Conservation (phyloP, 2,113 vertebrate genomes). For the Pantherophis guttatus region DNA sequence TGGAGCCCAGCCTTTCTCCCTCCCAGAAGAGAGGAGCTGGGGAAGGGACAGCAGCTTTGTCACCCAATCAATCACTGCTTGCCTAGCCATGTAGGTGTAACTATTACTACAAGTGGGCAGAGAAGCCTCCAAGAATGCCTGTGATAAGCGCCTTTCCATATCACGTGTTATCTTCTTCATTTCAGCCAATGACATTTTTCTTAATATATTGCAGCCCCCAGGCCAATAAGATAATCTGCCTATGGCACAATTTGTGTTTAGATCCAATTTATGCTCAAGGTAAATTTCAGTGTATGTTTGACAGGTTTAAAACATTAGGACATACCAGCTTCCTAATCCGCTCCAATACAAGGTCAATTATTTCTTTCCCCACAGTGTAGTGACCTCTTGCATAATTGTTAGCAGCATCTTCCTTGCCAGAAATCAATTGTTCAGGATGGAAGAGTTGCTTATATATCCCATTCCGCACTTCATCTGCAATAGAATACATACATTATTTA, state of each 20-base stretch:
- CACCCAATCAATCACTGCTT: neutral
- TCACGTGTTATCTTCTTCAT: neutral
- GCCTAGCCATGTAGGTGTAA: neutral
- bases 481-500: neutral
- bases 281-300: neutral
- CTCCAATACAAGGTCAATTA: conserved; percentile 79
- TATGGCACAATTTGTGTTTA: neutral
- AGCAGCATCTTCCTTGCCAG: conserved; percentile 87
- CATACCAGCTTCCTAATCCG: conserved; percentile 80
- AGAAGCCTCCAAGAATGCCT: neutral
- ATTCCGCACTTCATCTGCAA: conserved; percentile 78
- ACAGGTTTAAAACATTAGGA: neutral
- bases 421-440: conserved; percentile 85
- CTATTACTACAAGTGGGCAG: neutral
- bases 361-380: conserved; percentile 84
- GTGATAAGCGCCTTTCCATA: neutral
- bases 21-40: neutral
- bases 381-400: conserved; percentile 87
- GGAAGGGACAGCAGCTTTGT: neutral
- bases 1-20: neutral
- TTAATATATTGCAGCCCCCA: neutral
- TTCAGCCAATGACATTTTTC: neutral
- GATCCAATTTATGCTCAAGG: neutral
- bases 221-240: neutral
- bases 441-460: conserved; percentile 79